A percentile compares a stretch with the other conserved stretches of the same genome.
These are phyloP conservation scores for Paratilapia polleni DNA, from an alignment of 2,113 vertebrate genomes.

Conservation along the genomic window DNA sequence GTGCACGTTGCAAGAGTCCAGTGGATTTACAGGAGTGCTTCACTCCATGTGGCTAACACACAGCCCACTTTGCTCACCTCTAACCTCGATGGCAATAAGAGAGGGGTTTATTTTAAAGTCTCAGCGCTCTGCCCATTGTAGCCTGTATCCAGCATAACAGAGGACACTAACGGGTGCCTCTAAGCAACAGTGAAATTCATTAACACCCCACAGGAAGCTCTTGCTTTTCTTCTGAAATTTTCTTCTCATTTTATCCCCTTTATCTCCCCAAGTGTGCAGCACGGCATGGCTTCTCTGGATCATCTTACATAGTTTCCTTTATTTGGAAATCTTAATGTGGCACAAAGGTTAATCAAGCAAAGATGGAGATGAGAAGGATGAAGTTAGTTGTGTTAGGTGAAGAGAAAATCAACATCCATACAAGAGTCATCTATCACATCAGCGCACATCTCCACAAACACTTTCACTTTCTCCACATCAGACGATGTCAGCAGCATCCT, in stretches of 20 bases:
- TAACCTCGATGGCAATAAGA: slow-evolving; percentile 36
- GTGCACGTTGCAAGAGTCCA: slow-evolving; percentile 32
- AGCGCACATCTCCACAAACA: background rate
- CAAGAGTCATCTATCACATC: background rate
- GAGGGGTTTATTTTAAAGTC: slow-evolving; percentile 28
- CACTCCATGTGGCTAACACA: slow-evolving; percentile 41
- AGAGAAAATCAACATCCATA: background rate
- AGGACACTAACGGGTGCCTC: slow-evolving; percentile 56
- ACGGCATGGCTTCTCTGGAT: background rate
- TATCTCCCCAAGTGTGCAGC: slow-evolving; percentile 23
- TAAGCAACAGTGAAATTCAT: slow-evolving; percentile 38
- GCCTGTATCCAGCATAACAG: slow-evolving; percentile 33
- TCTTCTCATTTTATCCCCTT: slow-evolving; percentile 19
- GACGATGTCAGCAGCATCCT: slow-evolving; percentile 7
- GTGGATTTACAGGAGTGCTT: slow-evolving; percentile 50
- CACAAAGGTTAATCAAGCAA: background rate
- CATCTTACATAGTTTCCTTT: slow-evolving; percentile 28
- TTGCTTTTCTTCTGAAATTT: slow-evolving; percentile 8
- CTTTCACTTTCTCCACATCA: background rate
- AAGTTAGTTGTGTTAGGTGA: background rate
- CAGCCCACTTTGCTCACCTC: slow-evolving; percentile 32
- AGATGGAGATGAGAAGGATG: background rate
- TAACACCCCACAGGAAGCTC: background rate
- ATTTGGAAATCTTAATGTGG: slow-evolving; percentile 21
- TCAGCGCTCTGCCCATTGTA: slow-evolving; percentile 43